These are phyloP conservation scores for Leptodactylus fuscus DNA, from an alignment of 2,113 vertebrate species.

Conservation along the genomic window DNA sequence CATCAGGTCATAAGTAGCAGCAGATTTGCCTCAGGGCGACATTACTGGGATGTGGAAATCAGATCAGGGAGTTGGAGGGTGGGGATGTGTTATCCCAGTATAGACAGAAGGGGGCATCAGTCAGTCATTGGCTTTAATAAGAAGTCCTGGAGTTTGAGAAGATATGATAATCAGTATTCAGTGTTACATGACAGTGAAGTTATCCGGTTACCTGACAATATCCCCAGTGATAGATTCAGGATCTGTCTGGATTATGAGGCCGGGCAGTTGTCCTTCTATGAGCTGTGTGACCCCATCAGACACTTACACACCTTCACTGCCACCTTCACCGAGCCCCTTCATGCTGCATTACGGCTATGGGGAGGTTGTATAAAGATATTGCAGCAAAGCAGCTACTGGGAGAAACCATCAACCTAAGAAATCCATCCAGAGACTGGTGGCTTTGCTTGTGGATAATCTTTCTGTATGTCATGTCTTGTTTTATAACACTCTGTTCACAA, in stretches of 20 bases:
- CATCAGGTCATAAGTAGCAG: background rate
- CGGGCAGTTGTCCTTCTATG: background rate
- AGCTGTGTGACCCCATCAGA: constrained; percentile 23
- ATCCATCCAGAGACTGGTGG: background rate
- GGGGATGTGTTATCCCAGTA: constrained; percentile 15
- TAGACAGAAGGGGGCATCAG: background rate
- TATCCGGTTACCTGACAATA: background rate
- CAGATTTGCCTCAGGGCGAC: background rate
- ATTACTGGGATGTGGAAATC: background rate
- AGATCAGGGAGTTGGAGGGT: background rate
- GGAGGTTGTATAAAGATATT: background rate
- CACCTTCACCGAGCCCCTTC: background rate
- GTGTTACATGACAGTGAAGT: background rate
- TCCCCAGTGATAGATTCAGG: background rate
- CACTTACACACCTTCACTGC: background rate
- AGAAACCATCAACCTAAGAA: constrained; percentile 2
- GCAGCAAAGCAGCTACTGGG: background rate
- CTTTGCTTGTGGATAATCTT: no score
- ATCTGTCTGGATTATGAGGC: constrained; percentile 3
- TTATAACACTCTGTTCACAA: no score
- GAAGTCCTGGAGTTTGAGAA: background rate
- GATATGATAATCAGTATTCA: background rate
- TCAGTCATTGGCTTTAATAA: background rate
- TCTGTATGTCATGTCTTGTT: no score
- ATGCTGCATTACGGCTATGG: background rate